Evolutionary conservation across 2,797 vertebrate genomes (phyloP).

Genomic region (Phaenicophaeus curvirostris): DNA sequence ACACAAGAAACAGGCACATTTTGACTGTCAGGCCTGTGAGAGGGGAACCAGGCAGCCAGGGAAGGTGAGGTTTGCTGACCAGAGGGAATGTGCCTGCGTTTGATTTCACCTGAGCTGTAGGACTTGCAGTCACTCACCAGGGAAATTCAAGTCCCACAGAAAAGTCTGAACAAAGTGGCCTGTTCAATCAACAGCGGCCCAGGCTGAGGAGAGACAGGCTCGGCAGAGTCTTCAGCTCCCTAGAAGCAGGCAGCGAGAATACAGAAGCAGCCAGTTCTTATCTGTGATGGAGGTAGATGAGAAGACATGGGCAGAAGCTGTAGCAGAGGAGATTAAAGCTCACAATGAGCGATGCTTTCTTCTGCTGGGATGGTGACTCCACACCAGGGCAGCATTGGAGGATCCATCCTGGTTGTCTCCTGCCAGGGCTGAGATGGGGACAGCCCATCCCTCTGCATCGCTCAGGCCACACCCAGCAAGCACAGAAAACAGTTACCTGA

Average conservation of each 20-base stretch:
- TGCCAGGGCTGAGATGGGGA: background rate
- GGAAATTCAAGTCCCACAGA: background rate
- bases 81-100: background rate
- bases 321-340: background rate
- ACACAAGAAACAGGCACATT: background rate
- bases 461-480: background rate
- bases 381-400: background rate
- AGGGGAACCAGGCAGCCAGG: fast-evolving
- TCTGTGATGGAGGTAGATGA: background rate
- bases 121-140: background rate
- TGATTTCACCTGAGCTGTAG: background rate
- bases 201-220: background rate
- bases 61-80: background rate
- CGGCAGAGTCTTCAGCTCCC: background rate
- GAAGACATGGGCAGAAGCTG: background rate
- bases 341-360: fast-evolving
- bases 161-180: background rate
- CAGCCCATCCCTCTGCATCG: background rate
- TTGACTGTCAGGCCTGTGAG: background rate
- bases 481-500: background rate
- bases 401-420: background rate
- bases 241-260: background rate
- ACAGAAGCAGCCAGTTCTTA: background rate
- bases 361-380: background rate
- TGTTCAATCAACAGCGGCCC: background rate